Evolutionary conservation across 2,113 vertebrate genomes (phyloP), one percentile per base, ranked within the genome.

Genomic region (Brachionichthys hirsutus): DNA sequence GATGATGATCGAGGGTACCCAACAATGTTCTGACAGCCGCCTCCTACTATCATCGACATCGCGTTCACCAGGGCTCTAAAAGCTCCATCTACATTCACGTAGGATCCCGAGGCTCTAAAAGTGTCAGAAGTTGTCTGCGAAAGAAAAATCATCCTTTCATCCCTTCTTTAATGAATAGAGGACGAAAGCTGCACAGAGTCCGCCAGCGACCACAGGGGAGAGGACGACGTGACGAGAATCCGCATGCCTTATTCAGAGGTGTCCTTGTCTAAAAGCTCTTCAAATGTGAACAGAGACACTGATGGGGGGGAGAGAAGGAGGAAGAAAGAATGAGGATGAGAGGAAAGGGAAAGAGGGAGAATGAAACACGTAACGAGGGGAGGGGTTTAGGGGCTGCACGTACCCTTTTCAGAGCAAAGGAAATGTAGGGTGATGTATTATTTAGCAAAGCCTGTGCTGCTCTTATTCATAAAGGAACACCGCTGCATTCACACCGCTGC

Each of bases 181-280:
- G 48, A 30, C 70, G 65, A 74, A 62, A 77, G 77, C 67, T 74
- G 68, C 35, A 17, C 45, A 54, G 62, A 67, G 48, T 58, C 41
- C 53, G 24, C 67, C 41, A n/a, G 49, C 63, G 71, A 54, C 63
- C 79, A 77, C 70, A n/a, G 81, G 72, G 70, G 78, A n/a, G 38
- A 59, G 59, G 73, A 81, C 71, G 83, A 85, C 78, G 78, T 78
- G 78, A 75, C 72, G 74, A 82, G 80, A 82, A 79, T 85, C 84
- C 77, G 81, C 77, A 85, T 89, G 71, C 54, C 78, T 89, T 89
- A 89, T 88, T 89, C 82, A 89, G 87, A 75, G 78, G 81, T 85
- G 85, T 87, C 85, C 88, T 85, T 85, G 82, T 86, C 82, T 86
- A 75, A 88, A 89, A 87, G 85, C 86, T 81, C 67, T 83, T 70